These are phyloP conservation scores for Isaurus tuberculatus DNA, from an alignment of 92 coral and sea anemone species.

Conservation along the genomic window DNA sequence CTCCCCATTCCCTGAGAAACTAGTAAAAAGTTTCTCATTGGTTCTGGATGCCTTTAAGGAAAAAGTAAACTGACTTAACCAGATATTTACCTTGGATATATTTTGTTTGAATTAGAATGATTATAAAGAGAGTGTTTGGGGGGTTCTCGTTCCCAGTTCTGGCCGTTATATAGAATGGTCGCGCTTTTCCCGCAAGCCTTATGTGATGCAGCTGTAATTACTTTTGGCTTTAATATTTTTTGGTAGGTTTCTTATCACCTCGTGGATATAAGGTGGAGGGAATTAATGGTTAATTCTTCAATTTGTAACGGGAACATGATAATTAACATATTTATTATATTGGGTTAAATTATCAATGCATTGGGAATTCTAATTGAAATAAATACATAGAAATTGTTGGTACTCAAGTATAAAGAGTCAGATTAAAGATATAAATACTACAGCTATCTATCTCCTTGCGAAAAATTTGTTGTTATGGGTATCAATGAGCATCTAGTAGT, in stretches of 20 bases:
- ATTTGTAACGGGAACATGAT: neutral
- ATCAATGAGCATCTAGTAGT: too few species aligned
- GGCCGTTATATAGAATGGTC: too few species aligned
- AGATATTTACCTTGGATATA: neutral
- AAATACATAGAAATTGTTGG: neutral
- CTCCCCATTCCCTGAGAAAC: neutral
- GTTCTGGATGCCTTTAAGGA: neutral
- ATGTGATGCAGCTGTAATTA: neutral
- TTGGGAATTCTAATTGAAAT: neutral
- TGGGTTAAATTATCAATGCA: neutral
- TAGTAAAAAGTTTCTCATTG: neutral
- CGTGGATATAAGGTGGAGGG: neutral
- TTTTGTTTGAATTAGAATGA: neutral
- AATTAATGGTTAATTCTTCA: neutral
- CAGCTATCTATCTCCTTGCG: too few species aligned
- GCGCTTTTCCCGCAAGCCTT: too few species aligned
- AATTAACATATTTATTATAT: neutral
- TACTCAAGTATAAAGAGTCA: neutral
- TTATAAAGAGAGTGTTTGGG: neutral
- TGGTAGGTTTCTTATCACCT: neutral
- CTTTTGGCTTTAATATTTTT: neutral
- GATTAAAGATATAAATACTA: too few species aligned
- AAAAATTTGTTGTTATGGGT: too few species aligned
- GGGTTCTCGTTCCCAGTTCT: neutral
- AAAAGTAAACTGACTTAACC: neutral